A percentile compares a stretch with the other conserved stretches of the same genome.
Conservation (phyloP, 2,888 invertebrate species). For the Timema cristinae region DNA sequence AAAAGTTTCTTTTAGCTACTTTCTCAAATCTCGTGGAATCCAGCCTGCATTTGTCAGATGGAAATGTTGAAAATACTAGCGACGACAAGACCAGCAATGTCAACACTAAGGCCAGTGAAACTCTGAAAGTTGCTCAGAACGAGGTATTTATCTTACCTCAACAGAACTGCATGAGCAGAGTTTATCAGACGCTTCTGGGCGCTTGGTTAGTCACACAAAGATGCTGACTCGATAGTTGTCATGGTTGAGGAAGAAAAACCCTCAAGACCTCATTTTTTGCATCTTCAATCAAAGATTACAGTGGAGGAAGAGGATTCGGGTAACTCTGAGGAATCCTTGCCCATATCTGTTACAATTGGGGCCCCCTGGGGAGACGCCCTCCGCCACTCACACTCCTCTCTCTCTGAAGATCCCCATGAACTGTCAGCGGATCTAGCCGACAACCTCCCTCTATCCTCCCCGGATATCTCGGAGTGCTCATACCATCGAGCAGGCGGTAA, state of each 20-base stretch:
- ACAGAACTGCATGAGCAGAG: too few species aligned
- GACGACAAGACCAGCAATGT: too few species aligned
- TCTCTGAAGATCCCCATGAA: not conserved
- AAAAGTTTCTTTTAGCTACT: too few species aligned
- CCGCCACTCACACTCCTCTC: not conserved
- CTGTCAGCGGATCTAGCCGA: not conserved
- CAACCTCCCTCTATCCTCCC: slow-evolving; percentile 18
- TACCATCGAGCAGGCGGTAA: slow-evolving; percentile 23
- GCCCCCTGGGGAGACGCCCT: slow-evolving; percentile 21
- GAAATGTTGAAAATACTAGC: too few species aligned
- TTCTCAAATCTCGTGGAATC: too few species aligned
- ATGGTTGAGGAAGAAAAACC: slow-evolving; percentile 29
- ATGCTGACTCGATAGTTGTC: slow-evolving; percentile 26
- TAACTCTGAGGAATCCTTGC: slow-evolving; percentile 14
- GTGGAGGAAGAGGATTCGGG: slow-evolving; percentile 14
- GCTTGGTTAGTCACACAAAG: slow-evolving; percentile 24
- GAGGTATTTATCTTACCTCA: too few species aligned
- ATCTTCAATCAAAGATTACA: slow-evolving; percentile 37
- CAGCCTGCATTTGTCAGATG: too few species aligned
- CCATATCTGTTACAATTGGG: slow-evolving; percentile 9
- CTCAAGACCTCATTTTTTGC: slow-evolving; percentile 42
- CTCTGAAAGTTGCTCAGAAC: too few species aligned
- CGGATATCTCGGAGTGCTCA: slow-evolving; percentile 23
- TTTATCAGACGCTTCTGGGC: slow-evolving; percentile 18
- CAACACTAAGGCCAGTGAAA: too few species aligned